A percentile compares a stretch with the other conserved stretches of the same genome.
Evolutionary conservation across 2,113 vertebrate genomes (phyloP).

Genomic region (Casuarius casuarius): DNA sequence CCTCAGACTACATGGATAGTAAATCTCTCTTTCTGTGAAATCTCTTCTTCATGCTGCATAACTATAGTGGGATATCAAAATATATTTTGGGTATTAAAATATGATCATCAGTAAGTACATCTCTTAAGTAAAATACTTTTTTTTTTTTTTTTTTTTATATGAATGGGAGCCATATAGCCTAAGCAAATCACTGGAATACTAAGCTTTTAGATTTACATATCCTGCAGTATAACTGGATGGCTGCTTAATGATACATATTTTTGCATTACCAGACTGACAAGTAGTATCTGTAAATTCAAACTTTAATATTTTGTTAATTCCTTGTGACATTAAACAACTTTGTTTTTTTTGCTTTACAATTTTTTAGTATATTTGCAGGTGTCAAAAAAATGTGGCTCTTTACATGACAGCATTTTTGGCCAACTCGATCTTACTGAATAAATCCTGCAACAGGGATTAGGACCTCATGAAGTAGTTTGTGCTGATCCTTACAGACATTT

Average conservation of each 20-base stretch:
- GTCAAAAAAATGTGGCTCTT: slow-evolving; percentile 80
- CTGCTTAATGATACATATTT: not conserved
- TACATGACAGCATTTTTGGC: slow-evolving; percentile 78
- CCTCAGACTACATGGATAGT: not conserved
- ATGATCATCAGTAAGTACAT: not conserved
- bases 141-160: too few species aligned
- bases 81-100: not conserved
- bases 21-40: not conserved
- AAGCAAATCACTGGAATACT: not conserved
- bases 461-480: slow-evolving; percentile 71
- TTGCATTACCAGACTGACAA: not conserved
- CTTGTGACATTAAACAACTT: not conserved
- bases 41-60: not conserved
- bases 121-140: too few species aligned
- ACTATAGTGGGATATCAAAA: too few species aligned
- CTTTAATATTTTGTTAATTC: not conserved
- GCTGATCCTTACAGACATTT: slow-evolving; percentile 77
- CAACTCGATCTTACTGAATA: slow-evolving; percentile 79
- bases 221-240: not conserved
- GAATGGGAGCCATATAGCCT: not conserved
- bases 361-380: slow-evolving; percentile 55
- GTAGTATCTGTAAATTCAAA: not conserved
- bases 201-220: not conserved
- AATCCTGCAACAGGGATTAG: slow-evolving; percentile 72
- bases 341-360: not conserved